These are phyloP conservation scores for Eilema caniola DNA, from an alignment of 2,888 invertebrate species.

Conservation along the genomic window DNA sequence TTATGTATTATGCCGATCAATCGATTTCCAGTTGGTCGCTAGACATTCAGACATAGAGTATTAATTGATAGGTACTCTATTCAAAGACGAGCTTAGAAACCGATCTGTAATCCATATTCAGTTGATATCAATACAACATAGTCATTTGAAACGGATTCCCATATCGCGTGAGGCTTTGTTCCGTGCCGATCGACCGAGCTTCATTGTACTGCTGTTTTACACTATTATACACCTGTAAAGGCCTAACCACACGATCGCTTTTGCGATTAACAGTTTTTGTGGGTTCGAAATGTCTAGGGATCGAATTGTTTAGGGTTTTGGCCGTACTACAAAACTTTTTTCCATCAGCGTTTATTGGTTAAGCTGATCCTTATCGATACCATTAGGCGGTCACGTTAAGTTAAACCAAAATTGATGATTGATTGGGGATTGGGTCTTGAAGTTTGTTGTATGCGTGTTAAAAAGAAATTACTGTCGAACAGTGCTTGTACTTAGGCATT, in stretches of 20 bases:
- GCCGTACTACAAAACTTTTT: slow-evolving; percentile 16
- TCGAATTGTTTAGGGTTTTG: slow-evolving; percentile 15
- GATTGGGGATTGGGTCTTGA: slow-evolving; percentile 1
- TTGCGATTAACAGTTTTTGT: slow-evolving; percentile 24
- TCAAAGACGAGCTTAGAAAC: slow-evolving; percentile 23
- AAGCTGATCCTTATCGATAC: slow-evolving; percentile 15
- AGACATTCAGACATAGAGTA: slow-evolving; percentile 14
- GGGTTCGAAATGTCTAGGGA: slow-evolving; percentile 10
- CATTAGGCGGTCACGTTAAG: slow-evolving; percentile 17
- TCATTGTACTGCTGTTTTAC: slow-evolving; percentile 31
- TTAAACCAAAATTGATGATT: slow-evolving; percentile 18
- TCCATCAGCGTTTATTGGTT: slow-evolving; percentile 23
- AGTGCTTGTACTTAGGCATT: slow-evolving; percentile 2
- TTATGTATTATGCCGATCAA: background rate
- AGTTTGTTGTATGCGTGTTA: slow-evolving; percentile 1
- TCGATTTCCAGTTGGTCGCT: background rate
- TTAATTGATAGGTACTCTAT: slow-evolving; percentile 18
- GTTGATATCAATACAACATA: slow-evolving; percentile 25
- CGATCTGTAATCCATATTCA: slow-evolving; percentile 25
- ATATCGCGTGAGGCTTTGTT: slow-evolving; percentile 41
- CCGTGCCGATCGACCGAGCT: slow-evolving; percentile 37
- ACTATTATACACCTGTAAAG: slow-evolving; percentile 26
- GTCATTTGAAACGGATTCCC: slow-evolving; percentile 25
- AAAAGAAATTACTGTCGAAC: slow-evolving; percentile 1
- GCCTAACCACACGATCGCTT: slow-evolving; percentile 18